phyloP scores from a whole-genome alignment of 92 coral and sea anemone species.

The Phenganax subtilis region DNA sequence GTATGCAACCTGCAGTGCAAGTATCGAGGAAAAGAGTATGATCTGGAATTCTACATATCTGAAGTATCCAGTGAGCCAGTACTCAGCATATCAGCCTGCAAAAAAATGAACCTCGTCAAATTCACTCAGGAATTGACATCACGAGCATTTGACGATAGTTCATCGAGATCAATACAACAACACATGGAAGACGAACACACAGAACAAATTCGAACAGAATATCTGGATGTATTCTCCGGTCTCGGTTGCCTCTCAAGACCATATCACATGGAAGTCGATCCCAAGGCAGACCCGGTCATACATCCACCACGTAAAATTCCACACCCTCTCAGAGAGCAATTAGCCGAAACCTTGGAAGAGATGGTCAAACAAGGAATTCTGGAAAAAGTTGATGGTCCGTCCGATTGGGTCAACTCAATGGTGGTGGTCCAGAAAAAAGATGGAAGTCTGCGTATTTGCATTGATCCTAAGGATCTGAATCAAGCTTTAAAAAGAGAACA shows the following conservation, averaged over 20 bases:
- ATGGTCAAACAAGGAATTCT: slow-evolving; percentile 19
- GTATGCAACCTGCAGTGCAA: slow-evolving; percentile 41
- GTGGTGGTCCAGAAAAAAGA: slow-evolving; percentile 7
- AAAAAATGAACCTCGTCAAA: not conserved
- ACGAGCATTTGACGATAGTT: not conserved
- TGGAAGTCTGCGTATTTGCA: slow-evolving; percentile 9
- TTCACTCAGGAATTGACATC: slow-evolving; percentile 27
- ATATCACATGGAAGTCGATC: slow-evolving; percentile 22
- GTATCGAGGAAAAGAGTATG: slow-evolving; percentile 2
- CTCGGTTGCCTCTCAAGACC: slow-evolving; percentile 6
- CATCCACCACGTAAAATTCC: slow-evolving; percentile 36
- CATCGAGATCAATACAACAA: not conserved
- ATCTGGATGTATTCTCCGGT: not conserved
- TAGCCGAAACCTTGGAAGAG: slow-evolving; percentile 15
- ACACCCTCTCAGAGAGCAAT: slow-evolving; percentile 24
- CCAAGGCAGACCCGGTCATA: slow-evolving; percentile 17
- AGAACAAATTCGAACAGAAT: slow-evolving; percentile 22
- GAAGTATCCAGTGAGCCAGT: slow-evolving; percentile 25
- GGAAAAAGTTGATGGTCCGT: slow-evolving; percentile 6
- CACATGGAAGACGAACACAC: not conserved
- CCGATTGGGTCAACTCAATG: slow-evolving; percentile 9
- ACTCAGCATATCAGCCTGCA: slow-evolving; percentile 23
- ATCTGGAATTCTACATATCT: slow-evolving; percentile 31
- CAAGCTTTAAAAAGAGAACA: not conserved
- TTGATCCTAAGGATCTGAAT: slow-evolving; percentile 11